These are phyloP conservation scores for Triplophysa rosa DNA, from an alignment of 2,113 vertebrate species.

Conservation along the genomic window DNA sequence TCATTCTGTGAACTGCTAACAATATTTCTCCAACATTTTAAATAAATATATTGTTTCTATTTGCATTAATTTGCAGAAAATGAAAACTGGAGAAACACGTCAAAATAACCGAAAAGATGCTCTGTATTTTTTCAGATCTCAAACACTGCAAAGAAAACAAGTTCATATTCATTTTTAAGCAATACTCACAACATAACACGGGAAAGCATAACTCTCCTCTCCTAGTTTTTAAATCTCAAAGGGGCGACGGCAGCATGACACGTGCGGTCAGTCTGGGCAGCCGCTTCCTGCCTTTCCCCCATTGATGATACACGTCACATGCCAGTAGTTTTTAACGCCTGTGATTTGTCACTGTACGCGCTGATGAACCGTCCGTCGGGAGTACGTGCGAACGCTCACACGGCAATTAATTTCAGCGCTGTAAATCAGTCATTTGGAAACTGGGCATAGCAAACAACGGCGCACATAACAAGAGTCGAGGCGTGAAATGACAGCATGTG, in stretches of 20 bases:
- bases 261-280: background rate
- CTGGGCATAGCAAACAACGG: slow-evolving; percentile 43
- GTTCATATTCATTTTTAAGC: too few species aligned
- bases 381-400: slow-evolving; percentile 20
- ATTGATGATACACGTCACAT: slow-evolving; percentile 27
- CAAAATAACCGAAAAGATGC: too few species aligned
- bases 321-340: slow-evolving; percentile 15
- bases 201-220: background rate
- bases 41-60: too few species aligned
- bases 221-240: slow-evolving; percentile 13
- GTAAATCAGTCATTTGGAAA: slow-evolving; percentile 49
- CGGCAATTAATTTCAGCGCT: slow-evolving; percentile 50
- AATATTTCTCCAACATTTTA: too few species aligned
- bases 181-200: background rate
- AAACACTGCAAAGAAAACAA: too few species aligned
- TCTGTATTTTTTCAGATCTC: too few species aligned
- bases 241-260: slow-evolving; percentile 3
- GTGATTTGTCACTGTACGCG: slow-evolving; percentile 33
- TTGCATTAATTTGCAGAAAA: too few species aligned
- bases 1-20: too few species aligned
- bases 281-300: slow-evolving; percentile 6
- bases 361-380: slow-evolving; percentile 42
- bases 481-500: slow-evolving; percentile 50
- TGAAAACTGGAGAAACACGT: too few species aligned
- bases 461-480: slow-evolving; percentile 35